These are phyloP conservation scores for Drosophila lacertosa DNA, from an alignment of 1,140 invertebrate species.

Conservation along the genomic window DNA sequence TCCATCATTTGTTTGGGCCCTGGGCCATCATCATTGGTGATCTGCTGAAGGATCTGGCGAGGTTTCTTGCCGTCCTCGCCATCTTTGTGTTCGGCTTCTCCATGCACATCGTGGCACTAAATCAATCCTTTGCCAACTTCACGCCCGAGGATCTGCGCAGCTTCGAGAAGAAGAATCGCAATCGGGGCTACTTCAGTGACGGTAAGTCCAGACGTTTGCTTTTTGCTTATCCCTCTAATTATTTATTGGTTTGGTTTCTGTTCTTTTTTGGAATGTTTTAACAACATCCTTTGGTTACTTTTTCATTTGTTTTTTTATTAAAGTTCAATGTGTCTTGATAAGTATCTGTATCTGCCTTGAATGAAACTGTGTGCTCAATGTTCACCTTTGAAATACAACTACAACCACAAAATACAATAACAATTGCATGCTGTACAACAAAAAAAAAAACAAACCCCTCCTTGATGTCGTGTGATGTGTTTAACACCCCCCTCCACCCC, in stretches of 20 bases:
- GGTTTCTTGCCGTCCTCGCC: conserved; percentile 97
- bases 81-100: conserved; percentile 99
- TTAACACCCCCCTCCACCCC: conserved; percentile 1
- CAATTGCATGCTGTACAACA: conserved; percentile 83
- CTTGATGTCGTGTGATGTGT: conserved; percentile 73
- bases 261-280: conserved; percentile 72
- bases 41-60: conserved; percentile 95
- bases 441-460: conserved; percentile 47
- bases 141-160: conserved; percentile 85
- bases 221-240: conserved; percentile 60
- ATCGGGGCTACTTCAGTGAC: conserved; percentile 87
- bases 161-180: conserved; percentile 84
- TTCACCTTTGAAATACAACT: conserved; percentile 61
- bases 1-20: conserved; percentile 99
- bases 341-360: conserved; percentile 82
- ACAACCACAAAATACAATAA: conserved; percentile 74
- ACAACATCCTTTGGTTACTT: conserved; percentile 53
- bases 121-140: conserved; percentile 93
- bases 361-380: conserved; percentile 78
- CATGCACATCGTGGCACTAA: conserved; percentile 97
- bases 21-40: conserved; percentile 97
- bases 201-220: conserved; percentile 86
- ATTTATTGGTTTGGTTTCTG: conserved; percentile 11
- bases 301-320: conserved; percentile 36
- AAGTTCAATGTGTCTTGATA: conserved; percentile 80